A percentile compares a stretch with the other conserved stretches of the same genome.
phyloP scores from a whole-genome alignment of 2,797 vertebrate genomes.

The Sarcophilus harrisii region DNA sequence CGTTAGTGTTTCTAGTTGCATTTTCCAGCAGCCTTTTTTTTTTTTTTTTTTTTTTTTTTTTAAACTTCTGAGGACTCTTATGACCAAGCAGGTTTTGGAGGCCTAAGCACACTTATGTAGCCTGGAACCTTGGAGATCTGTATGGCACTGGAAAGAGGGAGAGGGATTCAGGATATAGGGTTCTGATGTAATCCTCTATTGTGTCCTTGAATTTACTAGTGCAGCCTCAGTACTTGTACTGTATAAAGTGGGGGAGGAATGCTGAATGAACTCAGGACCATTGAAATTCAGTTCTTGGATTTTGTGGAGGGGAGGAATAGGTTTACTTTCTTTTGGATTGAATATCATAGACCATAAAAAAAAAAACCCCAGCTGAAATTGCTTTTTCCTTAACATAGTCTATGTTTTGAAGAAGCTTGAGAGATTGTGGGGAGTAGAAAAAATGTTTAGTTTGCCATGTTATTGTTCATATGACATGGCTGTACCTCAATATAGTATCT shows the following conservation, averaged over 20 bases:
- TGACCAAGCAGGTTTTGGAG: neutral
- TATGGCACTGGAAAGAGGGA: neutral
- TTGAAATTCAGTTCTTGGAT: neutral
- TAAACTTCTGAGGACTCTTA: too few species aligned
- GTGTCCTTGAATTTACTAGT: neutral
- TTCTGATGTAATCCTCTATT: neutral
- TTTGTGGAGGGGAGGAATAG: neutral
- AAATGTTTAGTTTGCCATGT: neutral
- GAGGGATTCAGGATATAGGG: neutral
- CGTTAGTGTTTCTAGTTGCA: too few species aligned
- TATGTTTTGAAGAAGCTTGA: neutral
- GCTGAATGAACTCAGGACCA: neutral
- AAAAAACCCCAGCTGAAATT: neutral
- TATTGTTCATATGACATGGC: neutral
- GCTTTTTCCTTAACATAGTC: neutral
- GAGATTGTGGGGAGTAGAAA: neutral
- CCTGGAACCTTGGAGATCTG: neutral
- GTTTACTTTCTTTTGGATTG: neutral
- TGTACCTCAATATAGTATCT: neutral
- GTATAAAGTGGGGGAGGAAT: neutral
- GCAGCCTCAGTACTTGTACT: neutral
- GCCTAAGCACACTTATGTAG: neutral
- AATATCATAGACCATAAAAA: neutral
- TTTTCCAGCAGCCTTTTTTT: too few species aligned
- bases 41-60: too few species aligned